phyloP scores from a whole-genome alignment of 2,888 invertebrate species.

The Anorthoa munda region DNA sequence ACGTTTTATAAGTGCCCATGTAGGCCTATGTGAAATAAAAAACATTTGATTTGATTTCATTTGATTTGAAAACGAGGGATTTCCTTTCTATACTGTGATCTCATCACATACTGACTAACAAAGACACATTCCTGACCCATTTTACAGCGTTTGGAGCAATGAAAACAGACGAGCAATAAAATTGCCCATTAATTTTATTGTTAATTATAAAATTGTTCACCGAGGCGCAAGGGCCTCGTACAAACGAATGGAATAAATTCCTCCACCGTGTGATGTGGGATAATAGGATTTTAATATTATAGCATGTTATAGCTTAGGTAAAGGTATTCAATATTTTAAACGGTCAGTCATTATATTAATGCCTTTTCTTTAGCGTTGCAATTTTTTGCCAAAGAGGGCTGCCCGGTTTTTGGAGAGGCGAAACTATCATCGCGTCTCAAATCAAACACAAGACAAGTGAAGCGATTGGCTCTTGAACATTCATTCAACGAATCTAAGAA shows the following conservation, averaged over 20 bases:
- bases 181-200: conserved; percentile 46
- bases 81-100: background rate
- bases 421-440: too few species aligned
- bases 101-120: conserved; percentile 1
- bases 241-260: conserved; percentile 22
- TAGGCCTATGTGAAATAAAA: too few species aligned
- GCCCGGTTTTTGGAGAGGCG: too few species aligned
- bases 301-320: too few species aligned
- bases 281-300: conserved; percentile 7
- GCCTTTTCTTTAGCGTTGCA: too few species aligned
- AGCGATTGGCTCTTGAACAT: too few species aligned
- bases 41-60: too few species aligned
- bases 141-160: conserved; percentile 18
- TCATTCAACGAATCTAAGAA: too few species aligned
- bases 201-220: conserved; percentile 53
- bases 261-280: background rate
- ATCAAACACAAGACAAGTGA: too few species aligned
- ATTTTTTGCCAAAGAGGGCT: too few species aligned
- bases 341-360: background rate
- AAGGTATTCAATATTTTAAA: background rate
- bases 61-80: too few species aligned
- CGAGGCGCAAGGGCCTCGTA: conserved; percentile 2
- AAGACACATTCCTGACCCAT: background rate
- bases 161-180: conserved; percentile 42
- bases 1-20: too few species aligned